phyloP scores from a whole-genome alignment of 1,140 invertebrate genomes.

The Cecropterus lyciades region DNA sequence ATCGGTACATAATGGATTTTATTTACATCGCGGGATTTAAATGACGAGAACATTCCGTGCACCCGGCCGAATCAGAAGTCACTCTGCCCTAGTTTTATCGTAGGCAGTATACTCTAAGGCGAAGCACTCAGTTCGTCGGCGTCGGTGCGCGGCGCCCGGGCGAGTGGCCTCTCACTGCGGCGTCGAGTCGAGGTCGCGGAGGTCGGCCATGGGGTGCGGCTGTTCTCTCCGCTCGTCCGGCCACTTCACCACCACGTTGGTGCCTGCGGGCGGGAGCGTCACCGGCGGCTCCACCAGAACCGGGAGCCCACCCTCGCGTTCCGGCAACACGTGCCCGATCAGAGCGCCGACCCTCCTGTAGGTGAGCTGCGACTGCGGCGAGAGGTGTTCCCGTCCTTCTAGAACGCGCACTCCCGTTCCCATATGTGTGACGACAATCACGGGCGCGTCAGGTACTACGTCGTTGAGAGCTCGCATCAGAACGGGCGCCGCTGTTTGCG shows the following conservation, averaged over 20 bases:
- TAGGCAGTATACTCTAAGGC: slow-evolving; percentile 61
- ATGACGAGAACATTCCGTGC: slow-evolving; percentile 40
- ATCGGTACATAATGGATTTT: slow-evolving; percentile 49
- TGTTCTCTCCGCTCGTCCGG: slow-evolving; percentile 60
- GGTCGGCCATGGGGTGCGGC: slow-evolving; percentile 61
- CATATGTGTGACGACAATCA: slow-evolving; percentile 61
- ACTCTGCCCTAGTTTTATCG: slow-evolving; percentile 54
- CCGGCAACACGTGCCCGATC: slow-evolving; percentile 77
- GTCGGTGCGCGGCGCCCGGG: slow-evolving; percentile 46
- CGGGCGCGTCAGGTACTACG: slow-evolving; percentile 57
- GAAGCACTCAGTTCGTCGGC: slow-evolving; percentile 63
- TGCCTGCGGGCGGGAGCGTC: slow-evolving; percentile 65
- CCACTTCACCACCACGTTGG: slow-evolving; percentile 66
- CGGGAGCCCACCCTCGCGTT: slow-evolving; percentile 75
- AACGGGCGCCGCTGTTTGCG: slow-evolving; percentile 76
- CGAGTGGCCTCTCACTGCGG: slow-evolving; percentile 57
- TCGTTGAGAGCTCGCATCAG: slow-evolving; percentile 77
- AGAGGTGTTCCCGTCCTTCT: slow-evolving; percentile 41
- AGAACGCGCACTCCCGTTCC: slow-evolving; percentile 40
- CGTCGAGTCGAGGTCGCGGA: slow-evolving; percentile 65
- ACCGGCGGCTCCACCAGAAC: slow-evolving; percentile 76
- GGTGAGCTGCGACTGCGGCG: slow-evolving; percentile 50
- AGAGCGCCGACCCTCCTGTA: slow-evolving; percentile 64
- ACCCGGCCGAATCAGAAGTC: slow-evolving; percentile 56
- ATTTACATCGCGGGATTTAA: slow-evolving; percentile 56